Evolutionary conservation across 2,113 vertebrate genomes (phyloP).

Genomic region (Gobio gobio): DNA sequence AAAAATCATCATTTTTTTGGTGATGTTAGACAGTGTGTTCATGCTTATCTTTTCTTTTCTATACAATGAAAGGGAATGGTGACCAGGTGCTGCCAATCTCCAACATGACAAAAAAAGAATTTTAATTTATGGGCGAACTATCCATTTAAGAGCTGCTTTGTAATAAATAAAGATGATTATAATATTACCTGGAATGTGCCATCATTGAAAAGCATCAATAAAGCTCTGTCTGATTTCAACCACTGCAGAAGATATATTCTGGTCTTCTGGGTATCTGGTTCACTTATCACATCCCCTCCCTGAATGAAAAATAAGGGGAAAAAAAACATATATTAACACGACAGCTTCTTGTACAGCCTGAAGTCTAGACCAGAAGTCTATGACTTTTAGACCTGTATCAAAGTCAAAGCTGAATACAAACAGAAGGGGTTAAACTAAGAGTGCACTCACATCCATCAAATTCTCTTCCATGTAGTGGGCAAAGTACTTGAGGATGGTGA

Average conservation of each 20-base stretch:
- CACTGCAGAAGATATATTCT: slow-evolving; percentile 95
- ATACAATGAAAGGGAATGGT: neutral
- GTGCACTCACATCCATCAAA: slow-evolving; percentile 94
- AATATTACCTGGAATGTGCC: slow-evolving; percentile 95
- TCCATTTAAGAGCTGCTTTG: neutral
- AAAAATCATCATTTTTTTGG: neutral
- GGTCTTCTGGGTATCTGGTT: slow-evolving; percentile 85
- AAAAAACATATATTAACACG: neutral
- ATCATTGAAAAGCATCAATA: slow-evolving; percentile 99
- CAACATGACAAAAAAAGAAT: neutral
- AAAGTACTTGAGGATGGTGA: slow-evolving; percentile 97
- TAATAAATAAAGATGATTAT: neutral
- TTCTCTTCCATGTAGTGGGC: slow-evolving; percentile 99
- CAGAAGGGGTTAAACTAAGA: neutral
- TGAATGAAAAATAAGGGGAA: slow-evolving; percentile 60
- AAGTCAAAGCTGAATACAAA: neutral
- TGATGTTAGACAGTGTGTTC: too few relatives aligned
- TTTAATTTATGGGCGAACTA: neutral
- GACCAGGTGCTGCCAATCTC: neutral
- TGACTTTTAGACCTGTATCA: neutral
- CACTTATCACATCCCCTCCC: slow-evolving; percentile 90
- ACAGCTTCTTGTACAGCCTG: slow-evolving; percentile 10
- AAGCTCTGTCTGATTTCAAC: slow-evolving; percentile 96
- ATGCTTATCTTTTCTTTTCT: neutral
- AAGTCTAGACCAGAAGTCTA: slow-evolving; percentile 38